Evolutionary conservation across 2,113 vertebrate genomes (phyloP), one percentile per base, ranked within the genome.

Genomic region (Hippocampus abdominalis): DNA sequence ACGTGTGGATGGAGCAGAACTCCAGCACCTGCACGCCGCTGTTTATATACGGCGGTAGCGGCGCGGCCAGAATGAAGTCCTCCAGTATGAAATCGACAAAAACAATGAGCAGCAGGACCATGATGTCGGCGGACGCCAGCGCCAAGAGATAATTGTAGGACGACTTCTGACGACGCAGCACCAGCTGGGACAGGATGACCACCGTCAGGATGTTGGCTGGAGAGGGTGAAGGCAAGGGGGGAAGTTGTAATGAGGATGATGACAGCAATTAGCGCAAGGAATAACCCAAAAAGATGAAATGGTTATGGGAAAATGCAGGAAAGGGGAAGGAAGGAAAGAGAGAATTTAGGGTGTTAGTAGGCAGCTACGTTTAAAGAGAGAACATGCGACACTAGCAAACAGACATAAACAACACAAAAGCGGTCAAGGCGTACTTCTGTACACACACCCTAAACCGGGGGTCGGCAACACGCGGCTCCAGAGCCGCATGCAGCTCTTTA

Each of bases 61-160:
- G 93, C 8, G 87, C 75, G 10, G 92, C 94, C 85, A 98, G 68
- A 84, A 98, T 93, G 73, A 98, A 98, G 68, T 98, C 96, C 87
- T 98, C 96, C 89, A 98, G 70, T 12, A 99, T 91, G 76, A 99
- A 98, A 85, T 99, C 96, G 2, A 98, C 95, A 68, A 99, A 98
- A 48, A 98, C 96, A 0, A 99, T 97, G 86, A 99, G 94, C 76
- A 99, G 93, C 25, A 99, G 94, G 36, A 98, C 96, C 53, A 98
- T 78, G 82, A 98, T 96, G 88, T 99, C 97, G 0, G 96, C 97
- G 0, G 95, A 94, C 0, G 97, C 96, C n/a, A 99, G 92, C 3
- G 96, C 97, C 88, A 99, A 81, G 40, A 99, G 96, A 74, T 99
- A 99, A 87, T 97, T 99, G 76, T 99, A 99, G 73, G 96, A 99